Conservation (phyloP, 1,140 invertebrate genomes). For the Drosophila baimaii region DNA sequence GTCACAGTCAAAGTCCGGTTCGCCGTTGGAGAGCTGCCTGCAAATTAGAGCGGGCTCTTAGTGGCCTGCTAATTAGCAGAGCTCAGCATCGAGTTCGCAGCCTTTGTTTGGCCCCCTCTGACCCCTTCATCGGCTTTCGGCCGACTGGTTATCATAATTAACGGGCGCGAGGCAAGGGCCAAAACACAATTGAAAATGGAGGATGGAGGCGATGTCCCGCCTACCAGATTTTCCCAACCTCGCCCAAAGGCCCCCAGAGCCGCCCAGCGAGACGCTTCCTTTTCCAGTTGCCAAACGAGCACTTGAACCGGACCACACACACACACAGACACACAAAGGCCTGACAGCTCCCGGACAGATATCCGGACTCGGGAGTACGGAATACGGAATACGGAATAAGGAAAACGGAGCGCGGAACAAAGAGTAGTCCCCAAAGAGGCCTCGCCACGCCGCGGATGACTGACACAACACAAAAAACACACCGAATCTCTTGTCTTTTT, state of each 20-base stretch:
- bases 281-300: constrained; percentile 37
- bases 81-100: constrained; percentile 50
- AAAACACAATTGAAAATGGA: constrained; percentile 47
- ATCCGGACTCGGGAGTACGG: constrained; percentile 19
- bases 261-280: constrained; percentile 63
- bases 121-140: constrained; percentile 19
- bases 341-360: constrained; percentile 63
- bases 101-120: constrained; percentile 53
- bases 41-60: constrained; percentile 73
- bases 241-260: constrained; percentile 5
- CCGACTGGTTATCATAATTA: constrained; percentile 75
- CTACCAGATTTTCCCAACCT: constrained; percentile 25
- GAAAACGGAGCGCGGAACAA: constrained; percentile 11
- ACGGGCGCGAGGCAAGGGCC: constrained; percentile 59
- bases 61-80: constrained; percentile 71
- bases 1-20: constrained; percentile 53
- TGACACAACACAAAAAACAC: constrained; percentile 45
- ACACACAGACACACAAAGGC: constrained; percentile 43
- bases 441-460: constrained; percentile 40
- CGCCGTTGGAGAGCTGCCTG: constrained; percentile 62
- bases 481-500: constrained; percentile 41
- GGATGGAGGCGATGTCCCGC: not conserved
- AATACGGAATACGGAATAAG: not conserved
- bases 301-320: constrained; percentile 70
- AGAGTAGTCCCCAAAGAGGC: constrained; percentile 56